A percentile compares a stretch with the other conserved stretches of the same genome.
Conservation (phyloP, 92 coral and sea anemone genomes). For the Hydrozoanthus gracilis region DNA sequence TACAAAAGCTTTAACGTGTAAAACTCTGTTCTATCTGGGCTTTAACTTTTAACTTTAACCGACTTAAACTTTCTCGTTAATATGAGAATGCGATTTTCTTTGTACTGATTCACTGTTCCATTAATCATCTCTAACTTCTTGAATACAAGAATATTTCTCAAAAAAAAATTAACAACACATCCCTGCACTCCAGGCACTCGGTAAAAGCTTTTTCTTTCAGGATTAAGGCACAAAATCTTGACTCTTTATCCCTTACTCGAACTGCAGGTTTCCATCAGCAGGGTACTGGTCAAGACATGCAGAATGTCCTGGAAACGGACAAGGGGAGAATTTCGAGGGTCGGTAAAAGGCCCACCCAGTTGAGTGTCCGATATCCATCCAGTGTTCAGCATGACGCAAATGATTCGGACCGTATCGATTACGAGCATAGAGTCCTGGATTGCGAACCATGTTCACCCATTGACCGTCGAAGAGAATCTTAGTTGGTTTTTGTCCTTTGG, state of each 20-base stretch:
- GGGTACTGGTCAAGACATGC: slow-evolving; percentile 93
- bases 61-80: no score
- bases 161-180: no score
- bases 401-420: slow-evolving; percentile 92
- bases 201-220: no score
- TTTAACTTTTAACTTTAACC: no score
- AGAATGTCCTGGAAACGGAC: slow-evolving; percentile 86
- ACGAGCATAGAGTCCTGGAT: slow-evolving; percentile 97
- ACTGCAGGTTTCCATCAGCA: slow-evolving; percentile 93
- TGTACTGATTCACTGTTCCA: no score
- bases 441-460: slow-evolving; percentile 94
- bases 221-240: no score
- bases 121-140: no score
- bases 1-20: no score
- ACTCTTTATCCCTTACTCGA: slow-evolving; percentile 16
- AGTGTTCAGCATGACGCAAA: slow-evolving; percentile 92
- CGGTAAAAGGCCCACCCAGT: slow-evolving; percentile 93
- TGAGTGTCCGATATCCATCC: slow-evolving; percentile 88
- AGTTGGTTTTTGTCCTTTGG: slow-evolving; percentile 90
- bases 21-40: no score
- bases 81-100: no score
- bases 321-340: slow-evolving; percentile 72
- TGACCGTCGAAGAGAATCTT: slow-evolving; percentile 91
- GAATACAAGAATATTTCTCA: no score
- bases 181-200: no score